Evolutionary conservation across 1,140 invertebrate genomes (phyloP), one percentile per base, ranked within the genome.

Genomic region (Musca domestica): DNA sequence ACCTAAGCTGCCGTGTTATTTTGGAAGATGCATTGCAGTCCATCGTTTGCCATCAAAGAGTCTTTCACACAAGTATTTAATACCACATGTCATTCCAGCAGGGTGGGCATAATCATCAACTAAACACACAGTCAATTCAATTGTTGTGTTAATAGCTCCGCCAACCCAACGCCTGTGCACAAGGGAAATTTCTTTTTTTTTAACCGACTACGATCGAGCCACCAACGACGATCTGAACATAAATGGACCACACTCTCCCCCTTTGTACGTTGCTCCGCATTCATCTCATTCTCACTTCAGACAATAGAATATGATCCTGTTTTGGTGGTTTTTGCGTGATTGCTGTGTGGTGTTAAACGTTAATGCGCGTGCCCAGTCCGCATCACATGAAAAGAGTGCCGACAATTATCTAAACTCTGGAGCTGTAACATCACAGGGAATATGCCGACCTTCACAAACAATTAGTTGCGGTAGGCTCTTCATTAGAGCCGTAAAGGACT

Each of bases 151-250:
- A 61, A 61, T 61, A 61, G 34, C 27, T n/a, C 27, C 54, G 30
- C 54, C 54, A 58, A 61, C 56, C 23, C 17, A n/a, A 58, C 54
- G 54, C 54, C 54, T 58, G 54, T 27, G 54, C 54, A 30, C 27
- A 30, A 30, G 9, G 27, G 27, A 58, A 58, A 58, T 58, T 58
- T 30, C 7, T 58, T 2, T 52, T 15, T 58, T 2, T 4, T 34
- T 34, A 61, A 61, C 56, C 56, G 56, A 5, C 34, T 9, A 5
- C 20, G 52, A 3, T 34, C 34, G 41, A 61, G 27, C 56, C 56
- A 61, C 56, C 56, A 61, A 61, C 30, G 56, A 61, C 17, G 56
- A 34, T 41, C 27, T 20, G 0, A 6, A 5, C 4, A 41, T 2
- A 12, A 41, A 25, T 15, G 23, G 0, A 15, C 22, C 25, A 25